Evolutionary conservation across 2,797 vertebrate species (phyloP), one percentile per base, ranked within the genome.

Genomic region (Melanotaenia nigrans): DNA sequence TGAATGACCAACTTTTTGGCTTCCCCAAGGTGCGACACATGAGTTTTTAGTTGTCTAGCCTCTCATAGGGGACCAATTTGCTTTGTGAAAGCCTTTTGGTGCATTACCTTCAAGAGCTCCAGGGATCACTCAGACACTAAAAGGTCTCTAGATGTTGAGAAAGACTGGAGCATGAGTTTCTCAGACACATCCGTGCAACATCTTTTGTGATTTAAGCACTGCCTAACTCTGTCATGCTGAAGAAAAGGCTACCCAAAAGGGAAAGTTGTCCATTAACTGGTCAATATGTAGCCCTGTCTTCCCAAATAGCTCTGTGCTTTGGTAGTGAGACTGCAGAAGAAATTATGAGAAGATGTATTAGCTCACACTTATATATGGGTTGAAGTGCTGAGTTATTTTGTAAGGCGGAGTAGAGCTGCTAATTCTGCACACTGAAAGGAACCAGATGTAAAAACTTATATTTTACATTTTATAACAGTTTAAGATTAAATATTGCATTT

Each of bases 241-340:
- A 59, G 18, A 65, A 24, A 40, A 47, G 13, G 32, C 51, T 24
- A 58, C 32, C 11, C 40, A 11, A 18, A 51, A 51, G 45, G 54
- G 42, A 65, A 59, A 65, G 32, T 45, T 58, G 53, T 72, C 33
- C 36, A 5, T 30, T 63, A 59, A 36, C 55, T 51, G 24, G 20
- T 7, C 33, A 56, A 59, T 30, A 59, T 32, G 57, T 58, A 20
- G 45, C 58, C 22, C 33, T 57, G 14, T 22, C 14, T n/a, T 47
- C 40, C 35, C 22, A 71, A 28, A 36, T n/a, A 13, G 24, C 30
- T n/a, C 45, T 3, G 28, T 16, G 33, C 42, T 3, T 20, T n/a
- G 5, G 30, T 7, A 20, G 24, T 56, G 18, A 18, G n/a, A 36
- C 25, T 32, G 58, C 33, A 33, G n/a, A 11, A 33, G 14, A 25